Evolutionary conservation across 2,113 vertebrate genomes (phyloP).

Genomic region (Brienomyrus longianalis): DNA sequence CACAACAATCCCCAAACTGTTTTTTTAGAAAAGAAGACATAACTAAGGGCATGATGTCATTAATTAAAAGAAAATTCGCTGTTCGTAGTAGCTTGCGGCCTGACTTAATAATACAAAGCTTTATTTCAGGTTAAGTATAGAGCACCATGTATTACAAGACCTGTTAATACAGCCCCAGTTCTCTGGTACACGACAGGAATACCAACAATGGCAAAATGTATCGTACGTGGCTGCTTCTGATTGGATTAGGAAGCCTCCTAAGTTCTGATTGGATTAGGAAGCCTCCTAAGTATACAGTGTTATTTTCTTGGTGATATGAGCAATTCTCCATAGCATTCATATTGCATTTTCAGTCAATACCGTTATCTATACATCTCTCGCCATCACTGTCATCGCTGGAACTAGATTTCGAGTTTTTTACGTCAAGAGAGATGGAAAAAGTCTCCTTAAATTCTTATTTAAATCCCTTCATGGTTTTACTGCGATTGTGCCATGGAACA

Average conservation of each 20-base stretch:
- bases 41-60: not conserved
- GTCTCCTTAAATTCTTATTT: not conserved
- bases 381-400: not conserved
- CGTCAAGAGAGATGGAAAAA: not conserved
- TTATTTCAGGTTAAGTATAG: too few relatives aligned
- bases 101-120: too few relatives aligned
- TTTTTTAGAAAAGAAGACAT: not conserved
- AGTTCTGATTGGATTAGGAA: not conserved
- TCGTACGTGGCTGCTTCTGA: not conserved
- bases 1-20: not conserved
- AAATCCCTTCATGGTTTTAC: not conserved
- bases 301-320: not conserved
- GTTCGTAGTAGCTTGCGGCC: not conserved
- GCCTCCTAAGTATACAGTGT: not conserved
- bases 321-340: not conserved
- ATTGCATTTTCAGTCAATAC: not conserved
- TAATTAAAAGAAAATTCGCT: not conserved
- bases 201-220: not conserved
- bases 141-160: not conserved
- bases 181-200: not conserved
- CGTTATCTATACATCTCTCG: not conserved
- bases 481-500: not conserved
- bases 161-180: not conserved
- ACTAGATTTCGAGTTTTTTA: not conserved
- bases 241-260: not conserved